phyloP scores from a whole-genome alignment of 2,888 invertebrate genomes.

The Zhengitettix transpicula region DNA sequence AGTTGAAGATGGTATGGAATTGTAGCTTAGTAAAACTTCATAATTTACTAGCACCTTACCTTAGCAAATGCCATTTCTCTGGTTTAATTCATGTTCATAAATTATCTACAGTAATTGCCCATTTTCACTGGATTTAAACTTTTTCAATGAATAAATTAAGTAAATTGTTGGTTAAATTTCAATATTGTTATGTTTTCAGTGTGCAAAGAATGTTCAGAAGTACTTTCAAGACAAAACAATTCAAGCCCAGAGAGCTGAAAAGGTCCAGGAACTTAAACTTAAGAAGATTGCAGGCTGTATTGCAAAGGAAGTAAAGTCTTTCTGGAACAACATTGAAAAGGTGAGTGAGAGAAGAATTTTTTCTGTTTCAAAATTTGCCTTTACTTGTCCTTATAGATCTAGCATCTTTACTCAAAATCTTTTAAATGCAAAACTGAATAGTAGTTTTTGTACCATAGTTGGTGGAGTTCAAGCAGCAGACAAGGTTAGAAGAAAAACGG shows the following conservation, averaged over 20 bases:
- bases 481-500: slow-evolving; percentile 82
- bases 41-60: too few relatives aligned
- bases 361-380: background rate
- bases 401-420: background rate
- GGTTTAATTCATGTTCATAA: too few relatives aligned
- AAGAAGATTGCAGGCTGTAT: slow-evolving; percentile 76
- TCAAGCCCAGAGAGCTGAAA: slow-evolving; percentile 78
- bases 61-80: background rate
- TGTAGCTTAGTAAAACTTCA: too few relatives aligned
- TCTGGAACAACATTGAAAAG: slow-evolving; percentile 95
- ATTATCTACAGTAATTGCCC: too few relatives aligned
- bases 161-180: background rate
- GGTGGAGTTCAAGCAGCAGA: slow-evolving; percentile 86
- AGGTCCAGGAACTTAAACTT: slow-evolving; percentile 74
- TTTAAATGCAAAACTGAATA: background rate
- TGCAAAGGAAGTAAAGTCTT: slow-evolving; percentile 83
- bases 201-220: slow-evolving; percentile 79
- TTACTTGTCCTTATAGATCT: background rate
- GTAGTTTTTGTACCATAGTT: slow-evolving; percentile 31
- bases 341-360: slow-evolving; percentile 23
- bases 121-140: too few relatives aligned
- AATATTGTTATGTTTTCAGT: slow-evolving; percentile 29
- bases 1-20: too few relatives aligned
- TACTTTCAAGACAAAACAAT: slow-evolving; percentile 81
- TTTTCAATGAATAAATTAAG: too few relatives aligned